A percentile compares a stretch with the other conserved stretches of the same genome.
Conservation (phyloP, 53 echinoderm and acorn worm species). For the Luidia sarsii region DNA sequence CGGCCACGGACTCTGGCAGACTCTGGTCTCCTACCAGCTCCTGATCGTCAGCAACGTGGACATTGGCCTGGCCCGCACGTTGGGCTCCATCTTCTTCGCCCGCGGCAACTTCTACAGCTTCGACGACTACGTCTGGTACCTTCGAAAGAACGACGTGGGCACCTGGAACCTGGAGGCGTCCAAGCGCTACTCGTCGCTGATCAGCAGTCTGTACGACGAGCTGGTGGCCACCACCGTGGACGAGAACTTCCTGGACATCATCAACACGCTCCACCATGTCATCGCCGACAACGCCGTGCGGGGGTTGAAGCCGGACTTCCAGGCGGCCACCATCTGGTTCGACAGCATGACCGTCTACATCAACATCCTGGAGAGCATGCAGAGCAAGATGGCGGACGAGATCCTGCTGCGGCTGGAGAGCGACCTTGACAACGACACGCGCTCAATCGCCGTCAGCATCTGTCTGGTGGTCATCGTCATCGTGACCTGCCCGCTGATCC, state of each 20-base stretch:
- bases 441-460: constrained; percentile 70
- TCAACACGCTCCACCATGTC: constrained; percentile 37
- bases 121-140: constrained; percentile 81
- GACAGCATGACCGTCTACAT: constrained; percentile 80
- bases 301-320: constrained; percentile 48
- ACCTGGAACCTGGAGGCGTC: constrained; percentile 76
- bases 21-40: constrained; percentile 75
- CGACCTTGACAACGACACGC: constrained; percentile 75
- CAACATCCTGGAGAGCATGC: constrained; percentile 71
- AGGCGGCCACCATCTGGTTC: constrained; percentile 67
- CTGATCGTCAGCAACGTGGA: constrained; percentile 81
- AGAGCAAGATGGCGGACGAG: constrained; percentile 75
- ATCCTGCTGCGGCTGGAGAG: constrained; percentile 57
- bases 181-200: constrained; percentile 62
- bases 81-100: constrained; percentile 72
- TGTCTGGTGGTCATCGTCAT: constrained; percentile 72
- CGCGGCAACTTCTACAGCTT: constrained; percentile 61
- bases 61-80: constrained; percentile 75
- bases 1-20: constrained; percentile 74
- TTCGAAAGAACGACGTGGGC: constrained; percentile 69
- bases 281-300: constrained; percentile 43
- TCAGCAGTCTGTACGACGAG: constrained; percentile 57
- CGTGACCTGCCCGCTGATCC: constrained; percentile 72
- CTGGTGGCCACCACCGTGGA: constrained; percentile 11
- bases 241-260: constrained; percentile 21